Percentiles rank a stretch among this genome's conserved stretches.
Evolutionary conservation across 2,888 invertebrate species (phyloP).

Genomic region (Coelogynopora nodosa): DNA sequence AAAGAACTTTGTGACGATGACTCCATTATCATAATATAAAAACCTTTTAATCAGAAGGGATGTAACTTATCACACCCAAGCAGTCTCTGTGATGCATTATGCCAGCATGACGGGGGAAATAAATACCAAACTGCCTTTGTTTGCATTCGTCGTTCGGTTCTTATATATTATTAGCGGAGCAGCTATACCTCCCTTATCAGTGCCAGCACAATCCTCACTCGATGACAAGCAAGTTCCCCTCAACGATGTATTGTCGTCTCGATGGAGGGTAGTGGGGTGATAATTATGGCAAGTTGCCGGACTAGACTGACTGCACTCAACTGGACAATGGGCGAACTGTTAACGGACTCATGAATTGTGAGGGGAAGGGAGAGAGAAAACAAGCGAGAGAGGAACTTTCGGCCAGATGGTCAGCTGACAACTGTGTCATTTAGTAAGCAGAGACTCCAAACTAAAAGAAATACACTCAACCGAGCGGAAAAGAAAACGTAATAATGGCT

Average conservation of each 20-base stretch:
- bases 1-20: neutral
- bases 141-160: neutral
- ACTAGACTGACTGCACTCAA: too few species aligned
- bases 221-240: neutral
- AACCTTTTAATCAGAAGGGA: neutral
- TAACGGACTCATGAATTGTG: neutral
- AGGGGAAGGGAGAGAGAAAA: neutral
- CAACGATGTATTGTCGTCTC: neutral
- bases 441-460: neutral
- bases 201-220: neutral
- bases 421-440: neutral
- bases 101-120: neutral
- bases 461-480: constrained; percentile 16
- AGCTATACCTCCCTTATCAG: constrained; percentile 6
- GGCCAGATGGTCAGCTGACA: constrained; percentile 6
- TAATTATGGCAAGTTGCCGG: neutral
- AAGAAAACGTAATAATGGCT: constrained; percentile 24
- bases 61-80: neutral
- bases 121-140: neutral
- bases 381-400: neutral
- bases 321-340: neutral
- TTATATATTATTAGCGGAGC: too few species aligned
- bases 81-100: neutral
- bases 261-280: neutral
- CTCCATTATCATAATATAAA: neutral